Evolutionary conservation across 2,888 invertebrate species (phyloP), one percentile per base, ranked within the genome.

Genomic region (Nudaria mundana): DNA sequence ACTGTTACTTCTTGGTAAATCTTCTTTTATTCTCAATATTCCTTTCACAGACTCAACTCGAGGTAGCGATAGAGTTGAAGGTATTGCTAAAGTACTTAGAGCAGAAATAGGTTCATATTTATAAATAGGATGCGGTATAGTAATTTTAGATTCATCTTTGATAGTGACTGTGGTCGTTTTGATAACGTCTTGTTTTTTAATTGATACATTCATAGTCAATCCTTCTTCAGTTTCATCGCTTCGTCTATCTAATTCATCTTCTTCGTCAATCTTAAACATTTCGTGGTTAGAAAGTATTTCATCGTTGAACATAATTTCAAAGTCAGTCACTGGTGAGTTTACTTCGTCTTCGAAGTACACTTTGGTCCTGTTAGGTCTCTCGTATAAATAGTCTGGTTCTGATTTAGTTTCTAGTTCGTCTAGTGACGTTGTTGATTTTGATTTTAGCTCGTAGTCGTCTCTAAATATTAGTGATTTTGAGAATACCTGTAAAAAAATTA

Each of bases 291-390:
- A 66, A 2, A 79, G 44, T 0, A 89, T 70, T 64, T 89, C 89
- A 46, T 89, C 89, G 70, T 89, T 88, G 63, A 89, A 89, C 89
- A 89, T 89, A 1, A 89, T 89, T 68, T 89, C 89, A 35, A 89
- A 89, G 63, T 89, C 89, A 1, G 89, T 87, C 2, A 89, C 82
- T 0, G 86, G 87, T 0, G 86, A 85, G 36, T 89, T 80, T 0
- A 87, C 80, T 66, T 89, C 88, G 22, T 89, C 89, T 65, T 88
- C 88, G 47, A 89, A 89, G 52, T 89, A 86, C 0, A 89, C 89
- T 55, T 87, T 87, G 12, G 86, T 86, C 45, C 89, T 66, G 40
- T 84, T 87, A 0, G 87, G 86, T 53, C 73, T 80, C 26, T 82
- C 85, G 1, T 75, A 76, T 11, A 80, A 47, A 26, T 82, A 81